These are phyloP conservation scores for Anneissia japonica DNA, from an alignment of 35 echinoderm and acorn worm genomes.

Conservation along the genomic window DNA sequence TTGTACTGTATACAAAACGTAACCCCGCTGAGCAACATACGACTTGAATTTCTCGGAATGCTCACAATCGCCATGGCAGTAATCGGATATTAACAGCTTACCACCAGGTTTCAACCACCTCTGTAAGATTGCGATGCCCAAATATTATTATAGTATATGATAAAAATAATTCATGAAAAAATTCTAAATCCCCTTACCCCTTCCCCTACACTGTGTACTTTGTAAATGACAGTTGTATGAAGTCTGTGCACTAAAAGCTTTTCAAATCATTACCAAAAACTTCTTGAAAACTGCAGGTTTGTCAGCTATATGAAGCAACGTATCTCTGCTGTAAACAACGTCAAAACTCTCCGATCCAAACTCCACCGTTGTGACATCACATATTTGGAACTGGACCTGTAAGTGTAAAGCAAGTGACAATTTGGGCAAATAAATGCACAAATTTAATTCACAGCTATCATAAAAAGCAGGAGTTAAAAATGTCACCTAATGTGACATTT, in stretches of 20 bases:
- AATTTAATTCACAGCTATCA: too few relatives aligned
- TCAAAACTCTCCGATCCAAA: slow-evolving; percentile 76
- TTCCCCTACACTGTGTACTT: too few relatives aligned
- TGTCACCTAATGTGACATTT: too few relatives aligned
- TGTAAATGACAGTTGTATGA: too few relatives aligned
- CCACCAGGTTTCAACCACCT: slow-evolving; percentile 94
- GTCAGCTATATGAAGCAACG: slow-evolving; percentile 76
- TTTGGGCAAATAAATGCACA: too few relatives aligned
- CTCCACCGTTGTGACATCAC: slow-evolving; percentile 82
- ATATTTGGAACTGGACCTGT: slow-evolving; percentile 91
- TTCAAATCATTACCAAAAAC: slow-evolving; percentile 63
- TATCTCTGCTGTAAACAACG: slow-evolving; percentile 93
- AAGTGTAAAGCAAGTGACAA: too few relatives aligned
- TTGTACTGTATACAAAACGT: slow-evolving; percentile 68
- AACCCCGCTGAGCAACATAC: slow-evolving; percentile 84
- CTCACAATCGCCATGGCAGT: slow-evolving; percentile 82
- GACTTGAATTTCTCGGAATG: slow-evolving; percentile 70
- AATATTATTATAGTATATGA: too few relatives aligned
- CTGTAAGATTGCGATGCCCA: slow-evolving; percentile 13
- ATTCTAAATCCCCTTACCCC: too few relatives aligned
- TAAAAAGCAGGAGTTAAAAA: too few relatives aligned
- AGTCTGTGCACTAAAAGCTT: too few relatives aligned
- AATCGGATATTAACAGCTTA: slow-evolving; percentile 87
- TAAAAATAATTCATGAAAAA: too few relatives aligned
- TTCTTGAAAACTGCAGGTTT: slow-evolving; percentile 66